Conservation (phyloP, 2,113 vertebrate genomes). For the Dasyornis broadbenti region DNA sequence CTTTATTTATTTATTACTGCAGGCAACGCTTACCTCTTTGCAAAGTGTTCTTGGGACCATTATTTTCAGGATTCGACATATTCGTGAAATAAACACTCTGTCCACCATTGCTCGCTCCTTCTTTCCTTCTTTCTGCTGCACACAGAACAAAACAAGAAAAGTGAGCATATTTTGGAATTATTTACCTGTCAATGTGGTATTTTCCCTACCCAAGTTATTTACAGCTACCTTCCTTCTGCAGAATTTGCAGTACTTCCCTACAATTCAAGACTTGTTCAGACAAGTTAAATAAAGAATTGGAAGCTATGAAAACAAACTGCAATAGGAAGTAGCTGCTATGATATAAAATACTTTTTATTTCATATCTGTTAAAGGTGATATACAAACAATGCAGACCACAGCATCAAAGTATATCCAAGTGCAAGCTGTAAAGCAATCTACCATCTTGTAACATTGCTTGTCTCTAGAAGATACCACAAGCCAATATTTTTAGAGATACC, state of each 20-base stretch:
- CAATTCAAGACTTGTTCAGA: neutral
- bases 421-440: neutral
- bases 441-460: neutral
- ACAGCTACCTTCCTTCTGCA: neutral
- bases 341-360: neutral
- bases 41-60: slow-evolving; percentile 86
- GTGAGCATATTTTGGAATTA: neutral
- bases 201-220: neutral
- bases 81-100: slow-evolving; percentile 82
- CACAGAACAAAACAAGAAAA: neutral
- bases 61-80: slow-evolving; percentile 82
- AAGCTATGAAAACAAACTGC: neutral
- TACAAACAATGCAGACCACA: neutral
- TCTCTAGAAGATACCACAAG: neutral
- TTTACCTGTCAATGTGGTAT: neutral
- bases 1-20: neutral
- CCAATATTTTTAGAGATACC: neutral
- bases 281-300: neutral
- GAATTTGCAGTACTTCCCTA: neutral
- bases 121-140: slow-evolving; percentile 84
- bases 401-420: neutral
- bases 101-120: slow-evolving; percentile 90
- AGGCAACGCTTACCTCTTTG: slow-evolving; percentile 84
- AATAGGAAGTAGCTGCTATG: neutral
- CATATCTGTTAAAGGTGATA: neutral